These are phyloP conservation scores for Drosophila rellima DNA, from an alignment of 2,888 invertebrate species.

Conservation along the genomic window DNA sequence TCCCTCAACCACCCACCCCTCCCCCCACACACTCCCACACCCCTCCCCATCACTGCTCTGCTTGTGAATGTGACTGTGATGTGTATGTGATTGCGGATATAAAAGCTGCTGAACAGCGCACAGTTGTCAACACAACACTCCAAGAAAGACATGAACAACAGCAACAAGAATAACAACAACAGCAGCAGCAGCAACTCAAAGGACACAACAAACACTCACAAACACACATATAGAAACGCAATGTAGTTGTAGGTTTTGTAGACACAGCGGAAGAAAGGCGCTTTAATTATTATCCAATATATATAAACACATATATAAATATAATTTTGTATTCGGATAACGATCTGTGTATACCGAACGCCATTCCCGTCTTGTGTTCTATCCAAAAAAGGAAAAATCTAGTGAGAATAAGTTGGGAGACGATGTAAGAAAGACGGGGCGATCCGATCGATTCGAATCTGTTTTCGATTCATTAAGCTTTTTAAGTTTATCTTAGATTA, in stretches of 20 bases:
- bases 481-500: conserved; percentile 57
- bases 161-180: conserved; percentile 15
- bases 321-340: conserved; percentile 3
- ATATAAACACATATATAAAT: conserved; percentile 2
- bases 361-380: neutral
- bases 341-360: conserved; percentile 1
- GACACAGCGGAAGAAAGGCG: conserved; percentile 36
- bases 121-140: conserved; percentile 21
- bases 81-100: conserved; percentile 15
- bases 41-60: conserved; percentile 21
- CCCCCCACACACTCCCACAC: conserved; percentile 7
- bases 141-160: conserved; percentile 21
- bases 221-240: conserved; percentile 33
- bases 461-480: neutral
- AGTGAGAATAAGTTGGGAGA: conserved; percentile 4
- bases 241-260: conserved; percentile 59
- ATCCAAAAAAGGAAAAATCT: neutral
- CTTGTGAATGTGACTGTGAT: conserved; percentile 11
- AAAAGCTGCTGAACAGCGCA: conserved; percentile 21
- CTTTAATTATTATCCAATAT: conserved; percentile 25
- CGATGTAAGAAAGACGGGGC: conserved; percentile 1
- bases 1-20: conserved; percentile 8
- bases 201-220: conserved; percentile 11
- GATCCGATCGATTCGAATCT: neutral
- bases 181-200: conserved; percentile 17